These are phyloP conservation scores for Poeciliopsis paucimaculata DNA, from an alignment of 2,797 vertebrate genomes.

Conservation along the genomic window DNA sequence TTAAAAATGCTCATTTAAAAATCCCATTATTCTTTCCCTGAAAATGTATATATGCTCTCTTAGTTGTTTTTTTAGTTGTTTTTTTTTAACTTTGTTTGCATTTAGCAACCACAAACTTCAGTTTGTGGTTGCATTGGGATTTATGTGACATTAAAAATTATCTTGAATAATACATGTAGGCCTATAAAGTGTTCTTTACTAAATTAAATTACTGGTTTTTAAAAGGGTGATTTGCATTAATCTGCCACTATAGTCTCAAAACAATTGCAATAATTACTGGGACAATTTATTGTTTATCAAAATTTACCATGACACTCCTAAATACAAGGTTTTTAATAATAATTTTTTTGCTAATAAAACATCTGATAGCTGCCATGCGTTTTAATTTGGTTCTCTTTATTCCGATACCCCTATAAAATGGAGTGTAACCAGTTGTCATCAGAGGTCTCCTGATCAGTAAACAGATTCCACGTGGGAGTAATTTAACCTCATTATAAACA, in stretches of 20 bases:
- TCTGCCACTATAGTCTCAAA: too few species aligned
- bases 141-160: background rate
- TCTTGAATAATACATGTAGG: background rate
- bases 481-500: background rate
- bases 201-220: too few species aligned
- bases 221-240: too few species aligned
- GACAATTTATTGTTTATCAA: too few species aligned
- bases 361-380: background rate
- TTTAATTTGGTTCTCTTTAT: background rate
- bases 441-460: background rate
- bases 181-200: too few species aligned
- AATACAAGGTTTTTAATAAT: too few species aligned
- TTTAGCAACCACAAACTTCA: background rate
- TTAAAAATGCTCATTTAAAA: background rate
- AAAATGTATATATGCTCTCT: background rate
- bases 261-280: too few species aligned
- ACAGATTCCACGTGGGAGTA: background rate
- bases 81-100: background rate
- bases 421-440: background rate
- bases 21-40: background rate
- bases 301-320: too few species aligned
- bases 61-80: background rate
- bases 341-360: background rate
- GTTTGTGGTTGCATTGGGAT: background rate
- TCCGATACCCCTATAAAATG: background rate